Evolutionary conservation across 2,797 vertebrate species (phyloP).

Genomic region (Denticeps clupeoides): DNA sequence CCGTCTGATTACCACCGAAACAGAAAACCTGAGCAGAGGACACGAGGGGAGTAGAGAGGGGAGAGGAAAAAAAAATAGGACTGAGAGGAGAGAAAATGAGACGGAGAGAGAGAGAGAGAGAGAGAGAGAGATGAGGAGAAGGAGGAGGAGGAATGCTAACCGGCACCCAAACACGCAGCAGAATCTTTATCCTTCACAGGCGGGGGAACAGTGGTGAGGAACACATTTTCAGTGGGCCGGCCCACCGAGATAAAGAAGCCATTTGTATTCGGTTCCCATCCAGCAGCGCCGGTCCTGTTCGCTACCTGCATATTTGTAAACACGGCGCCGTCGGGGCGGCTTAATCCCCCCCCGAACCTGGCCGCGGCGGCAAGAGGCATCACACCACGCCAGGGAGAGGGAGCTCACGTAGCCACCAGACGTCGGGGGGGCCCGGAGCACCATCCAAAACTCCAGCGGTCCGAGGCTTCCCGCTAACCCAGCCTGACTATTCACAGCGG

Average conservation of each 20-base stretch:
- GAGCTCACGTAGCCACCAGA: no score
- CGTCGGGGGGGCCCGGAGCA: not conserved
- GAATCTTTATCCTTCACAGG: slow-evolving; percentile 71
- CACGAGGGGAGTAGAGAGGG: slow-evolving; percentile 4
- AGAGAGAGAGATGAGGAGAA: slow-evolving; percentile 1
- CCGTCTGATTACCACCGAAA: slow-evolving; percentile 60
- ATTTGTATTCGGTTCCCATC: slow-evolving; percentile 78
- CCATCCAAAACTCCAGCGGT: no score
- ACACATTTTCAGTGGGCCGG: slow-evolving; percentile 70
- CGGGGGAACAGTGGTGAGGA: slow-evolving; percentile 71
- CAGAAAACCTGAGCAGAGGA: slow-evolving; percentile 37
- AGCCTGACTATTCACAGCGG: no score
- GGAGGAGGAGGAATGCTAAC: slow-evolving; percentile 64
- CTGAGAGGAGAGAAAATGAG: not conserved
- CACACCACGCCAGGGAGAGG: not conserved
- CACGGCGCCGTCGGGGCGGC: slow-evolving; percentile 70
- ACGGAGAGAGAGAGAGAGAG: not conserved
- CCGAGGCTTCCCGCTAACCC: no score
- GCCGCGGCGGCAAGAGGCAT: slow-evolving; percentile 32
- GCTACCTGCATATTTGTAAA: slow-evolving; percentile 75
- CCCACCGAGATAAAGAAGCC: slow-evolving; percentile 75
- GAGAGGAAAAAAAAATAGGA: not conserved
- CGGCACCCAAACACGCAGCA: slow-evolving; percentile 59
- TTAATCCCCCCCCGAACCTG: slow-evolving; percentile 67
- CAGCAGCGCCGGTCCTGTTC: slow-evolving; percentile 67